Evolutionary conservation across 2,888 invertebrate genomes (phyloP).

Genomic region (Lithophane socia): DNA sequence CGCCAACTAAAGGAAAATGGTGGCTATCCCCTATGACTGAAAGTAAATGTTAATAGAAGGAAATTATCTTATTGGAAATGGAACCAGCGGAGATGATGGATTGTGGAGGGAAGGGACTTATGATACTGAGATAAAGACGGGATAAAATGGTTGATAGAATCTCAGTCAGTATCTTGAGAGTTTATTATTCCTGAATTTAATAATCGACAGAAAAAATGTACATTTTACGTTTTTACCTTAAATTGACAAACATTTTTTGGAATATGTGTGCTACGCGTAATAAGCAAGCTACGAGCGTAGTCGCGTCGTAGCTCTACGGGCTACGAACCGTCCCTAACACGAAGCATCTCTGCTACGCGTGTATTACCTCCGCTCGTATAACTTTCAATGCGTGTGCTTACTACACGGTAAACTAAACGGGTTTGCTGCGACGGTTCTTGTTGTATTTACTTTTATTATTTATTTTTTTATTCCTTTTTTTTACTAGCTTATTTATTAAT

Average conservation of each 20-base stretch:
- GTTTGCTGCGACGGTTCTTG: no score
- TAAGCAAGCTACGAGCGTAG: background rate
- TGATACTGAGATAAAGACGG: conserved; percentile 13
- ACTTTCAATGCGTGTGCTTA: background rate
- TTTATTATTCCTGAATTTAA: background rate
- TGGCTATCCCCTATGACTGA: conserved; percentile 14
- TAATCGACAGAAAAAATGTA: background rate
- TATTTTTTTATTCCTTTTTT: no score
- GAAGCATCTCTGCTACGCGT: conserved; percentile 16
- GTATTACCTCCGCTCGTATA: conserved; percentile 18
- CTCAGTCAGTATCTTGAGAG: background rate
- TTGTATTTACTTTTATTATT: no score
- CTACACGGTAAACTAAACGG: no score
- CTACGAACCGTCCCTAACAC: background rate
- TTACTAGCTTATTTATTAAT: no score
- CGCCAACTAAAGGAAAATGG: conserved; percentile 27
- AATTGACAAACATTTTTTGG: background rate
- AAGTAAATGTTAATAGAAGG: conserved; percentile 39
- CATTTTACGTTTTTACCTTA: background rate
- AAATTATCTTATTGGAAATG: conserved; percentile 42
- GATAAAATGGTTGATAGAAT: background rate
- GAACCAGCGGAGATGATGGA: conserved; percentile 36
- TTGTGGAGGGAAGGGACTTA: conserved; percentile 4
- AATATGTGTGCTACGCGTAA: background rate
- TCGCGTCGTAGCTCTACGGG: background rate